Percentiles rank a stretch among this genome's conserved stretches.
Conservation (phyloP, 2,888 invertebrate species). For the Tortricodes alternella region DNA sequence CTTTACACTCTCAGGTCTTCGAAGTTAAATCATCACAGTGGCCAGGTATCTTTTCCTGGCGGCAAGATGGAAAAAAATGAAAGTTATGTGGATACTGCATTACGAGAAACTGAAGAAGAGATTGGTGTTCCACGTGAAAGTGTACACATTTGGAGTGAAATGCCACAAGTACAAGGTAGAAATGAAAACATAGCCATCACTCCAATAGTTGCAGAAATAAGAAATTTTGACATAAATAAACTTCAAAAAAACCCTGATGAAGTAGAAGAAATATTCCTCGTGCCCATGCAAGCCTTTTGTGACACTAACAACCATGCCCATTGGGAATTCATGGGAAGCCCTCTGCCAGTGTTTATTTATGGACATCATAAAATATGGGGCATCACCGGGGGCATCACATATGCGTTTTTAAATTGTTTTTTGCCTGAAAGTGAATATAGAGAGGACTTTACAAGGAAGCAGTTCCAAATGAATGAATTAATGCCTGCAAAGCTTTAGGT, state of each 20-base stretch:
- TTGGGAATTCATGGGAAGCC: constrained; percentile 82
- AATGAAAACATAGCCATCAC: constrained; percentile 83
- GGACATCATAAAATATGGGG: constrained; percentile 87
- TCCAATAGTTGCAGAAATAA: constrained; percentile 86
- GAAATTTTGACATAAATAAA: constrained; percentile 72
- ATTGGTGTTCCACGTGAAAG: constrained; percentile 85
- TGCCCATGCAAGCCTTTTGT: constrained; percentile 86
- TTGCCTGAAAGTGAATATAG: constrained; percentile 55
- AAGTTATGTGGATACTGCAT: constrained; percentile 86
- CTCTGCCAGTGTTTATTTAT: constrained; percentile 81
- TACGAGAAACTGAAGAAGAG: constrained; percentile 95
- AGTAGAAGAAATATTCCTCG: constrained; percentile 90
- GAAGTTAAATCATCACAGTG: constrained; percentile 87
- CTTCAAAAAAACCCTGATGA: constrained; percentile 86
- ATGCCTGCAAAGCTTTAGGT: constrained; percentile 55
- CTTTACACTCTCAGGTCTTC: constrained; percentile 92
- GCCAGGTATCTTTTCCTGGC: constrained; percentile 95
- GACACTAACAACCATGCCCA: constrained; percentile 82
- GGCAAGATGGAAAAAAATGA: constrained; percentile 88
- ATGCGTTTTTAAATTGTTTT: constrained; percentile 79
- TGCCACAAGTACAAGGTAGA: constrained; percentile 56
- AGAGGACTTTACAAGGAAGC: constrained; percentile 55
- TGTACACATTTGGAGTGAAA: constrained; percentile 87
- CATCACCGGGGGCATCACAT: constrained; percentile 89
- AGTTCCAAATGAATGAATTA: constrained; percentile 54